A percentile compares a stretch with the other conserved stretches of the same genome.
Evolutionary conservation across 2,797 vertebrate species (phyloP).

Genomic region (Bufotes viridis): DNA sequence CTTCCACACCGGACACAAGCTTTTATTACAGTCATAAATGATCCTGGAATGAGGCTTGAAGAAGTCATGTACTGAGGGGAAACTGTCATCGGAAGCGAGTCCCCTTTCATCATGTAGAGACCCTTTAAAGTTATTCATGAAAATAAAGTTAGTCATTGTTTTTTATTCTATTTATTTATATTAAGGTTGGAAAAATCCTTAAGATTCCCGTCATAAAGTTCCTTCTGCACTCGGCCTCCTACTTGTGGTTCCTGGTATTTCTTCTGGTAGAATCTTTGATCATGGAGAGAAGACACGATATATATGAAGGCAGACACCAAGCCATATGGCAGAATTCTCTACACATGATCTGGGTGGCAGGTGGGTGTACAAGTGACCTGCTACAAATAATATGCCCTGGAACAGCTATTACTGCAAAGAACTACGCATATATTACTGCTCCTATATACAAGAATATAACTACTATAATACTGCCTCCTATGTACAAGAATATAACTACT

Average conservation of each 20-base stretch:
- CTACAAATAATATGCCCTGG: background rate
- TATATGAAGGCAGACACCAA: conserved; percentile 80
- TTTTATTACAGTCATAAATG: no score
- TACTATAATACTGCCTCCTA: background rate
- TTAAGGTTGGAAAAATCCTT: conserved; percentile 81
- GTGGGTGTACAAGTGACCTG: conserved; percentile 69
- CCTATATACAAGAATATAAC: background rate
- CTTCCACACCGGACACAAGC: no score
- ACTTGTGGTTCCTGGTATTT: conserved; percentile 90
- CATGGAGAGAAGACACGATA: conserved; percentile 82
- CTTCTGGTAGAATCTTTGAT: conserved; percentile 86
- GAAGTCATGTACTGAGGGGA: no score
- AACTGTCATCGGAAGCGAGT: no score
- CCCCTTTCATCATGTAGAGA: no score
- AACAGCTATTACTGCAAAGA: background rate
- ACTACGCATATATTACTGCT: background rate
- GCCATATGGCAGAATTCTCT: conserved; percentile 86
- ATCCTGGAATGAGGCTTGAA: no score
- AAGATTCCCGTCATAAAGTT: conserved; percentile 90
- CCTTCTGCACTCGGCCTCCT: conserved; percentile 87
- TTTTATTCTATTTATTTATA: background rate
- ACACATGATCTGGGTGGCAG: conserved; percentile 92
- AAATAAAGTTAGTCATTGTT: background rate
- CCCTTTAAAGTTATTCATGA: background rate
- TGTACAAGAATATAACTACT: background rate